Evolutionary conservation across 2,888 invertebrate species (phyloP).

Genomic region (Drosophila quinaria): DNA sequence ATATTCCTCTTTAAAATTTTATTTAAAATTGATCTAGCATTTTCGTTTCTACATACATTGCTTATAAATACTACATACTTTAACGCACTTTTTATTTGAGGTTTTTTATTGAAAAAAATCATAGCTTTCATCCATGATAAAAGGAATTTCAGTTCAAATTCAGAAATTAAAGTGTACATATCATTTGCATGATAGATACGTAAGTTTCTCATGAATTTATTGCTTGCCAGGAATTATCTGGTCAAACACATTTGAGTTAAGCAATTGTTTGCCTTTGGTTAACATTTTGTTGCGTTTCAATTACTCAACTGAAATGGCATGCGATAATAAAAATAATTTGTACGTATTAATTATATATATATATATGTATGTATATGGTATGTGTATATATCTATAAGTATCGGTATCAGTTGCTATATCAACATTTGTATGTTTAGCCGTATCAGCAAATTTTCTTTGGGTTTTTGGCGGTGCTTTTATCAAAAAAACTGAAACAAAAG

Average conservation of each 20-base stretch:
- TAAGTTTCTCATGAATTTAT: not conserved
- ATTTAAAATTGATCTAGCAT: no score
- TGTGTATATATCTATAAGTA: conserved; percentile 14
- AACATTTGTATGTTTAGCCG: not conserved
- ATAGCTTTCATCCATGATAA: no score
- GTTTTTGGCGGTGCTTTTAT: conserved; percentile 6
- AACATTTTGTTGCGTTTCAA: conserved; percentile 16
- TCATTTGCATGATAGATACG: not conserved
- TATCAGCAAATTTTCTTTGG: conserved; percentile 31
- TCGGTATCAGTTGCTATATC: conserved; percentile 33
- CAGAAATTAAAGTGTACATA: not conserved
- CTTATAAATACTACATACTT: no score
- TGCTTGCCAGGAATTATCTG: not conserved
- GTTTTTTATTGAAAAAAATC: no score
- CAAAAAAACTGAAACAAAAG: conserved; percentile 22
- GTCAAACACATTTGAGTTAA: conserved; percentile 1
- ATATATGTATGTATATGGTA: not conserved
- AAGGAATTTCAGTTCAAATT: not conserved
- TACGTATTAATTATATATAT: conserved; percentile 9
- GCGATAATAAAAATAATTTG: conserved; percentile 25
- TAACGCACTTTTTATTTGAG: no score
- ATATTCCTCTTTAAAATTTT: not conserved
- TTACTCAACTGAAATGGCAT: conserved; percentile 15
- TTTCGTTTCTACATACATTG: no score
- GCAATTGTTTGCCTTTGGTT: conserved; percentile 9